Conservation (phyloP, 2,113 vertebrate genomes). For the Microtus montanus region DNA sequence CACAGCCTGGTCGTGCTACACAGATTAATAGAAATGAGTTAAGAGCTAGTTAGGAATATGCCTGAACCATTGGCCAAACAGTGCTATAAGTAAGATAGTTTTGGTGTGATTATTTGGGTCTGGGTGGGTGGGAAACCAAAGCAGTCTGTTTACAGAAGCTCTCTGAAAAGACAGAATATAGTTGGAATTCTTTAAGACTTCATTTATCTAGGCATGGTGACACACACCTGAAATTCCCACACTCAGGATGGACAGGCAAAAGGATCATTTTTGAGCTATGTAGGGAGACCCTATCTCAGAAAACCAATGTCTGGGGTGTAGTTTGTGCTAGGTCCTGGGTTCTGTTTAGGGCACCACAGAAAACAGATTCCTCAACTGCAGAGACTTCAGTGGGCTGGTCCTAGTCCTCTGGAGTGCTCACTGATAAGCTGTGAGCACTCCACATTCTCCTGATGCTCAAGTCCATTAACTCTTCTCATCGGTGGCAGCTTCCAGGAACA, state of each 20-base stretch:
- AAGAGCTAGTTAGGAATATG: too few relatives aligned
- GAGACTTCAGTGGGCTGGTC: background rate
- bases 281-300: background rate
- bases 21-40: too few relatives aligned
- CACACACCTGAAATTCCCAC: background rate
- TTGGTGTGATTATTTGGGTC: too few relatives aligned
- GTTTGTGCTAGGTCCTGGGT: background rate
- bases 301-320: background rate
- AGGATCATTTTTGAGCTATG: background rate
- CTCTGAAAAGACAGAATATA: background rate
- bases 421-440: background rate
- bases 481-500: background rate
- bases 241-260: background rate
- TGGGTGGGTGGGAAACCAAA: too few relatives aligned
- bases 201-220: background rate
- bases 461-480: background rate
- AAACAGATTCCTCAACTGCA: background rate
- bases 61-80: too few relatives aligned
- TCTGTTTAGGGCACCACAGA: background rate
- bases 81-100: too few relatives aligned
- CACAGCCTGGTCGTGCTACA: too few relatives aligned
- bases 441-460: background rate
- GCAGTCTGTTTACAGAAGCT: too few relatives aligned
- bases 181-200: background rate
- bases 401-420: background rate